Base-by-base conservation (phyloP, 2,888 invertebrate genomes). In the Coleophora deauratella region DNA sequence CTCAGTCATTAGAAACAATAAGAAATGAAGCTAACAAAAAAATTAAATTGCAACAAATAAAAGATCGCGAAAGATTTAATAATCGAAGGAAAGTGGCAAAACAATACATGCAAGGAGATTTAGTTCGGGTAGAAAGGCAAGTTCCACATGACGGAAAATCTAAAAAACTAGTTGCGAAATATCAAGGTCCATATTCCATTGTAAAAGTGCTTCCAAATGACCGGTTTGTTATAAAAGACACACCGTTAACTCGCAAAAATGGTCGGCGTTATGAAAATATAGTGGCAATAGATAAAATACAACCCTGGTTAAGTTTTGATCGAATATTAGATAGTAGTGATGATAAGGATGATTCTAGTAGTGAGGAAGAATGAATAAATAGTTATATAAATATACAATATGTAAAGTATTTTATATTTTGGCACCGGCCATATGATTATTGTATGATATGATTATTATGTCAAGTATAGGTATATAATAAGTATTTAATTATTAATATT, bases 151-250 rank as follows among this genome's bases (percentile, higher is more conserved):
- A 37, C n/a, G 37, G 37, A 14, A 30, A 37, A 14, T 37, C 37
- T 1, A 12, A 9, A 10, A 37, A 37, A 10, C 15, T 37, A 10
- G 32, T 10, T 2, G 6, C 14, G 1, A 30, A 31, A 31, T 37
- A 13, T 7, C 37, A 37, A 14, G 37, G 37, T 6, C 37, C 37
- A 10, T 37, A 37, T 37, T 14, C 31, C 15, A 15, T 37, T 14
- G n/a, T 14, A 31, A 37, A 37, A 14, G 10, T 37, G 2, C 11
- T 37, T 1, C 37, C 37, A 8, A 37, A 37, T 14, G 37, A 37
- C 2, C 2, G 37, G 3, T 31, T 13, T 10, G 8, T 31, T 4
- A 13, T 37, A 13, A 14, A 37, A n/a, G 32, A 36, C 27, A 36
- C 40, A 2, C 40, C 40, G 1, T 13, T 41, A 27, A 36, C 40